Conservation (phyloP, 2,113 vertebrate genomes). For the Larimichthys crocea region DNA sequence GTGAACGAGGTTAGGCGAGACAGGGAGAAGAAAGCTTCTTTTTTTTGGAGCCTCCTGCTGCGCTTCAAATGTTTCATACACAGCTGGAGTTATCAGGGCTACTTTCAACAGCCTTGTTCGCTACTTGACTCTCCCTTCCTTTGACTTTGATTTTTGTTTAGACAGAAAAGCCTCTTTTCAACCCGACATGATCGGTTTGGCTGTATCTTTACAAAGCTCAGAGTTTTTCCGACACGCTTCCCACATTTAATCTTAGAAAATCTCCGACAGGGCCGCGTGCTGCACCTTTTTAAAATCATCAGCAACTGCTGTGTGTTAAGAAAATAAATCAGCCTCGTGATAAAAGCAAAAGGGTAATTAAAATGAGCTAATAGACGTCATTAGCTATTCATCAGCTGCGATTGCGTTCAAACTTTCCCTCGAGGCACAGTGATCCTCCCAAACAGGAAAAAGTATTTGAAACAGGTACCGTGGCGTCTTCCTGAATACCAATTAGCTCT, state of each 20-base stretch:
- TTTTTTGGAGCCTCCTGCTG: conserved; percentile 28
- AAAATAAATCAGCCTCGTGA: conserved; percentile 57
- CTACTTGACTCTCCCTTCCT: conserved; percentile 17
- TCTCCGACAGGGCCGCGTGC: conserved; percentile 21
- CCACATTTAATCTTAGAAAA: conserved; percentile 38
- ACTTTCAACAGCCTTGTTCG: conserved; percentile 28
- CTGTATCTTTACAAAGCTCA: conserved; percentile 10
- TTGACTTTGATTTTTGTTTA: conserved; percentile 47
- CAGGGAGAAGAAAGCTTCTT: conserved; percentile 32
- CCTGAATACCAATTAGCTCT: conserved; percentile 66
- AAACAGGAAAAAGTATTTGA: conserved; percentile 51
- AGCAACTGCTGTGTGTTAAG: conserved; percentile 32
- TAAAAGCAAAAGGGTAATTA: conserved; percentile 68
- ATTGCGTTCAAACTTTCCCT: conserved; percentile 52
- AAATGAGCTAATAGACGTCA: conserved; percentile 69
- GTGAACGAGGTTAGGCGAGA: not conserved
- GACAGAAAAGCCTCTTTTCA: conserved; percentile 25
- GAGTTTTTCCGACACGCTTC: conserved; percentile 31
- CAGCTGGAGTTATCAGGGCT: conserved; percentile 48
- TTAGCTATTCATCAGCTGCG: conserved; percentile 66
- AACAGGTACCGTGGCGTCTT: conserved; percentile 41
- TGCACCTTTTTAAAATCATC: conserved; percentile 38
- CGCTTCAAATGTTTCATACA: conserved; percentile 27
- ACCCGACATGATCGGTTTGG: conserved; percentile 24
- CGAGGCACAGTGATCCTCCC: conserved; percentile 42